phyloP scores from a whole-genome alignment of 2,888 invertebrate genomes.

The Mythimna albipuncta region DNA sequence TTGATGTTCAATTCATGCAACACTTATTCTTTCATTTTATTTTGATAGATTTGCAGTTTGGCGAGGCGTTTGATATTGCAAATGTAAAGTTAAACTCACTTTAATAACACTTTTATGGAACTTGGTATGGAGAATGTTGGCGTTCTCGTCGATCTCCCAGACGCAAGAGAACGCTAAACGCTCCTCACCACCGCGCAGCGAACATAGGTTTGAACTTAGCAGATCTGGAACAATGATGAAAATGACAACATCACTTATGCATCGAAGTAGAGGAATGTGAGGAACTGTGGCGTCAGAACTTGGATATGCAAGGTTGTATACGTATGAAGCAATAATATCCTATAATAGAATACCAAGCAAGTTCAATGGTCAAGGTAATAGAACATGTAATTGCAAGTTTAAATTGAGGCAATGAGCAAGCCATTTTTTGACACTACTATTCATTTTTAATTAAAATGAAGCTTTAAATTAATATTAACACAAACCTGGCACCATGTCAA shows the following conservation, averaged over 20 bases:
- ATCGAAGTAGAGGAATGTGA: too few species aligned
- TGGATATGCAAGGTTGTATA: neutral
- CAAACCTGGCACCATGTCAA: conserved; percentile 95
- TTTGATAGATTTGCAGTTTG: neutral
- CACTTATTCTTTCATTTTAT: neutral
- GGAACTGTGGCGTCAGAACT: neutral
- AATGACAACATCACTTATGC: neutral
- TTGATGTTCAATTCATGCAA: neutral
- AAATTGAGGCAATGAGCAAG: neutral
- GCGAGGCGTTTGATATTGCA: neutral
- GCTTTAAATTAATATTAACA: neutral
- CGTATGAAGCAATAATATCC: neutral
- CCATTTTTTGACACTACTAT: neutral
- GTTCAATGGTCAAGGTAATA: neutral
- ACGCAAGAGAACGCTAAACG: conserved; percentile 98
- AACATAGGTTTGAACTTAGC: conserved; percentile 98
- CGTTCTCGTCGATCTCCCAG: conserved; percentile 97
- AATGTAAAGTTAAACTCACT: conserved; percentile 66
- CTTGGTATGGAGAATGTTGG: conserved; percentile 94
- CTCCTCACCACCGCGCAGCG: conserved; percentile 96
- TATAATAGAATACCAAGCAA: neutral
- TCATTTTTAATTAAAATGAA: too few species aligned
- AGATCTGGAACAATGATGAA: conserved; percentile 91
- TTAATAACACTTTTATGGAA: conserved; percentile 98
- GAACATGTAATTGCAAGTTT: neutral